phyloP scores from a whole-genome alignment of 2,797 vertebrate species.

The Sebastes oblongus region DNA sequence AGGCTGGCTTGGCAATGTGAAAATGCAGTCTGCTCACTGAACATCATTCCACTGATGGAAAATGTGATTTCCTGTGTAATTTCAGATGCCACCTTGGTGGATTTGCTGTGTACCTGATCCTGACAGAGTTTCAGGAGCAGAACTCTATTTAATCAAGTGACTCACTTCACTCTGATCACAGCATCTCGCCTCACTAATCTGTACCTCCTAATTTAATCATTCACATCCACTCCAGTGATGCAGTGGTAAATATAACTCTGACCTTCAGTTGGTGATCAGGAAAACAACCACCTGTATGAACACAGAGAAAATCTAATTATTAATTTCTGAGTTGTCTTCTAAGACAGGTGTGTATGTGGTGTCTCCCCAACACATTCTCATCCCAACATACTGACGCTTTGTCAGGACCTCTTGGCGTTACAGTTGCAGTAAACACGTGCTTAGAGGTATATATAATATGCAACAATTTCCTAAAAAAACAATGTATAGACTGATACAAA shows the following conservation, averaged over 20 bases:
- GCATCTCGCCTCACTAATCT: slow-evolving; percentile 16
- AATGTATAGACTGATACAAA: too few species aligned
- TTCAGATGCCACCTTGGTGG: slow-evolving; percentile 2
- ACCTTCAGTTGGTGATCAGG: slow-evolving; percentile 3
- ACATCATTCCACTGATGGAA: neutral
- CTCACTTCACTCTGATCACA: slow-evolving; percentile 23
- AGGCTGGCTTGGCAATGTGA: neutral
- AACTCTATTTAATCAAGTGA: slow-evolving; percentile 22
- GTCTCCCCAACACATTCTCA: neutral
- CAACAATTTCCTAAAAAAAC: too few species aligned
- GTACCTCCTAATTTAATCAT: slow-evolving; percentile 24
- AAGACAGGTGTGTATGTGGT: neutral
- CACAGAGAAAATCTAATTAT: neutral
- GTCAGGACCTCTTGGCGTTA: too few species aligned
- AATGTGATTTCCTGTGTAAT: slow-evolving; percentile 9
- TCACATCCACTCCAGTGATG: neutral
- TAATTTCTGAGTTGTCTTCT: neutral
- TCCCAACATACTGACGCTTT: neutral
- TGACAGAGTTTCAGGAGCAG: slow-evolving; percentile 9
- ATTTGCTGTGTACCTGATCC: neutral
- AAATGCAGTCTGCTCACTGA: neutral
- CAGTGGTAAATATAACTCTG: slow-evolving; percentile 26
- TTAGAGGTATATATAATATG: too few species aligned
- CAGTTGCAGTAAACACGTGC: too few species aligned
- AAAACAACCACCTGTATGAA: neutral